phyloP scores from a whole-genome alignment of 2,888 invertebrate species.

The Epiperipatus broadwayi region DNA sequence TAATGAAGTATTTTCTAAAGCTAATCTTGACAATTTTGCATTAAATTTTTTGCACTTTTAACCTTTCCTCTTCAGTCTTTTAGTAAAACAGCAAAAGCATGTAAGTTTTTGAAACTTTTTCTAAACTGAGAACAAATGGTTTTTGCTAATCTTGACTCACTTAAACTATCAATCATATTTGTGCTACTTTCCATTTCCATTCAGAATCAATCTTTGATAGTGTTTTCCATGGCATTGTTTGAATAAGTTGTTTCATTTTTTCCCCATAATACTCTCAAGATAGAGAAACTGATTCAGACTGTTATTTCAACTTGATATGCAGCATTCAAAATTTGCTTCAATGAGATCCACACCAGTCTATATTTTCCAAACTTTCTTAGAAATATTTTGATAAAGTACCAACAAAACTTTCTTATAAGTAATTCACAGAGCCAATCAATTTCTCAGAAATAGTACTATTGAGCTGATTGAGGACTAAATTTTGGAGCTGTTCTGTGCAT shows the following conservation, averaged over 20 bases:
- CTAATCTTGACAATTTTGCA: conserved; percentile 56
- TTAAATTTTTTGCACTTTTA: conserved; percentile 45
- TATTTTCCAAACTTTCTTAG: too few relatives aligned
- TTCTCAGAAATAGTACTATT: too few relatives aligned
- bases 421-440: too few relatives aligned
- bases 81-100: conserved; percentile 55
- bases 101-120: conserved; percentile 51
- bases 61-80: conserved; percentile 56
- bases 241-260: conserved; percentile 40
- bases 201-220: conserved; percentile 30
- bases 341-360: too few relatives aligned
- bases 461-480: too few relatives aligned
- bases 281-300: too few relatives aligned
- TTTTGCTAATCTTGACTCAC: conserved; percentile 46
- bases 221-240: conserved; percentile 42
- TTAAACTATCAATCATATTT: conserved; percentile 48
- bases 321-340: too few relatives aligned
- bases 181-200: conserved; percentile 52
- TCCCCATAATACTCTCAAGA: too few relatives aligned
- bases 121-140: conserved; percentile 50
- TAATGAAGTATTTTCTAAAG: conserved; percentile 61
- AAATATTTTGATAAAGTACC: too few relatives aligned
- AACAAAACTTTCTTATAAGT: too few relatives aligned
- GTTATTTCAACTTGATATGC: too few relatives aligned
- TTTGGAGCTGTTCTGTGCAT: too few relatives aligned